These are phyloP conservation scores for Falco columbarius DNA, from an alignment of 2,797 vertebrate species.

Conservation along the genomic window DNA sequence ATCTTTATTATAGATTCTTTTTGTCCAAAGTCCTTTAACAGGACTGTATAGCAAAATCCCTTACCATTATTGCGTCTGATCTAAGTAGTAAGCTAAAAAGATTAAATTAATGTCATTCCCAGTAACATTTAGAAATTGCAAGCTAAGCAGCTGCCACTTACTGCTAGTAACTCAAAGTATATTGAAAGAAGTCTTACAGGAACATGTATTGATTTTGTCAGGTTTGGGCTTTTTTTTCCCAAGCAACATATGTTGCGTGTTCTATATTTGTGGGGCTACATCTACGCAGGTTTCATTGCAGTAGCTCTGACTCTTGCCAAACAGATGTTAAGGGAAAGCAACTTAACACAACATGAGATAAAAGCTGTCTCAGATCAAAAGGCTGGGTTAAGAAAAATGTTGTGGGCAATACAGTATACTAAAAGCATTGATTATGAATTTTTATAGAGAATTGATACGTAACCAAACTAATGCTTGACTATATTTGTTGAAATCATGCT, in stretches of 20 bases:
- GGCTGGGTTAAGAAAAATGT: neutral
- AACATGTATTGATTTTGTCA: constrained; percentile 19
- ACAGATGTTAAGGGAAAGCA: neutral
- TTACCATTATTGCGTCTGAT: neutral
- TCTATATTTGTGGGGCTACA: neutral
- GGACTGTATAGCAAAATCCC: neutral
- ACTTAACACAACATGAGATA: neutral
- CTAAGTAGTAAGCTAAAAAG: neutral
- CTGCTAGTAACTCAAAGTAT: neutral
- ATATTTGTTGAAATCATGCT: neutral
- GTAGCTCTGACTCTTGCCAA: neutral
- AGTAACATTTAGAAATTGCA: constrained; percentile 24
- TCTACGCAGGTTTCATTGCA: neutral
- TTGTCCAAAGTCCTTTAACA: neutral
- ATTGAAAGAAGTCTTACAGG: neutral
- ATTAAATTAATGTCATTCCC: constrained; percentile 43
- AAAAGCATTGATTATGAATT: neutral
- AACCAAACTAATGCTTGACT: neutral
- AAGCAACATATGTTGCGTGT: neutral
- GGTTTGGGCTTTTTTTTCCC: neutral
- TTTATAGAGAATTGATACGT: neutral
- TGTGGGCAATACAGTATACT: neutral
- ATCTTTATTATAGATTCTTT: neutral
- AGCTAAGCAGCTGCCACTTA: constrained; percentile 40
- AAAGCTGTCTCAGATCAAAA: neutral